phyloP scores from a whole-genome alignment of 2,888 invertebrate genomes.

The Podotricha telesiphe region DNA sequence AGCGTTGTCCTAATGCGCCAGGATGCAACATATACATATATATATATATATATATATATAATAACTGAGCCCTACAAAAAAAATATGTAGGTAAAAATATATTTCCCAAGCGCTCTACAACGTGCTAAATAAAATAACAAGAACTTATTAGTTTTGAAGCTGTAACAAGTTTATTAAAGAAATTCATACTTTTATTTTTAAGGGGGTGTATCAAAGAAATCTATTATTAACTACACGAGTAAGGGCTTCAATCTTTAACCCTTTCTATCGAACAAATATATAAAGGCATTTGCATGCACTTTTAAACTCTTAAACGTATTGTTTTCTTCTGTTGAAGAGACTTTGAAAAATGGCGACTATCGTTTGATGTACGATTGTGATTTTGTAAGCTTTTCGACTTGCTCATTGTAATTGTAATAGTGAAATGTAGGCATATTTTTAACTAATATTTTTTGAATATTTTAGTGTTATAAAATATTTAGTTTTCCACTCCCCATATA shows the following conservation, averaged over 20 bases:
- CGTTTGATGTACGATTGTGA: constrained; percentile 68
- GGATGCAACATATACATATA: no score
- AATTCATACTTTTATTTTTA: constrained; percentile 52
- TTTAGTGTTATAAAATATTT: no score
- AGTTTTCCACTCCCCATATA: no score
- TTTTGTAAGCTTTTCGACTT: constrained; percentile 47
- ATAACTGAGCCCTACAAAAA: no score
- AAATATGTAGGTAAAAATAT: no score
- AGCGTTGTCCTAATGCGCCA: no score
- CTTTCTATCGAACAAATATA: constrained; percentile 66
- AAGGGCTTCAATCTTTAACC: constrained; percentile 73
- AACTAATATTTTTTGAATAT: no score
- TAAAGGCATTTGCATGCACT: constrained; percentile 70
- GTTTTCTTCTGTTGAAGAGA: constrained; percentile 73
- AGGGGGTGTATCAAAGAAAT: constrained; percentile 63
- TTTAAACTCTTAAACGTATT: constrained; percentile 75
- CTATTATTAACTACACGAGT: constrained; percentile 74
- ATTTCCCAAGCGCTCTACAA: no score
- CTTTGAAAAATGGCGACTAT: constrained; percentile 78
- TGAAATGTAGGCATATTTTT: no score
- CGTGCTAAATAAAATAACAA: no score
- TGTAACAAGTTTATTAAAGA: constrained; percentile 67
- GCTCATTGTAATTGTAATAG: constrained; percentile 29
- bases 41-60: no score
- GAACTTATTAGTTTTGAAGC: constrained; percentile 48